phyloP scores from a whole-genome alignment of 2,113 vertebrate species.

The Pseudorhombus dupliciocellatus region DNA sequence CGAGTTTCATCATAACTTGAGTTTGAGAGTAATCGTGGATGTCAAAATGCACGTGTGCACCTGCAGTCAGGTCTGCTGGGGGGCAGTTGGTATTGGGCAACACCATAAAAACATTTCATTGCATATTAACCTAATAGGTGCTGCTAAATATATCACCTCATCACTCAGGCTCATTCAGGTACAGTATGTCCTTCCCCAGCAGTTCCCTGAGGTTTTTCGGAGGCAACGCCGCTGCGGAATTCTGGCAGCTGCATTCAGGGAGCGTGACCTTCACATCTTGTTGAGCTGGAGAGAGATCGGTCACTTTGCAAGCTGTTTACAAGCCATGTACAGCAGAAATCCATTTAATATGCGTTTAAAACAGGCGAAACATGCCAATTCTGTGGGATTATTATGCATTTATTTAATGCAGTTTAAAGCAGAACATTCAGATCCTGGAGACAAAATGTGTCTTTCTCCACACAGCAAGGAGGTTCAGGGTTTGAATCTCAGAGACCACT shows the following conservation, averaged over 20 bases:
- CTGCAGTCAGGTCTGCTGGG: no score
- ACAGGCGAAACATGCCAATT: neutral
- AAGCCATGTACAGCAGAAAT: neutral
- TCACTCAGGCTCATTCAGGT: neutral
- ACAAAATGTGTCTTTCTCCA: no score
- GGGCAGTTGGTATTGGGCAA: neutral
- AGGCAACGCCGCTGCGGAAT: neutral
- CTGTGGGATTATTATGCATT: no score
- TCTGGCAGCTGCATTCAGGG: neutral
- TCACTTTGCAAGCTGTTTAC: neutral
- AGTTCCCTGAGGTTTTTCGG: neutral
- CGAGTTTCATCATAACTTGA: neutral
- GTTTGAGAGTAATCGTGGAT: neutral
- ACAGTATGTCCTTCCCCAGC: neutral
- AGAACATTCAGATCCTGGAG: no score
- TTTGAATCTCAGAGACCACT: no score
- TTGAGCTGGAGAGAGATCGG: neutral
- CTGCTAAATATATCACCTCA: neutral
- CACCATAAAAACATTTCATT: conserved; percentile 9
- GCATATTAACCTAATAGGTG: conserved; percentile 5
- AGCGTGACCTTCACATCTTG: neutral
- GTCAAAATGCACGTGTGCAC: no score
- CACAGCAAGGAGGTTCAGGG: no score
- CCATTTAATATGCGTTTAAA: neutral
- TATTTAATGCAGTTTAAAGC: neutral